Base-by-base conservation (phyloP, 2,797 vertebrate genomes). In the Pseudochromis fuscus region DNA sequence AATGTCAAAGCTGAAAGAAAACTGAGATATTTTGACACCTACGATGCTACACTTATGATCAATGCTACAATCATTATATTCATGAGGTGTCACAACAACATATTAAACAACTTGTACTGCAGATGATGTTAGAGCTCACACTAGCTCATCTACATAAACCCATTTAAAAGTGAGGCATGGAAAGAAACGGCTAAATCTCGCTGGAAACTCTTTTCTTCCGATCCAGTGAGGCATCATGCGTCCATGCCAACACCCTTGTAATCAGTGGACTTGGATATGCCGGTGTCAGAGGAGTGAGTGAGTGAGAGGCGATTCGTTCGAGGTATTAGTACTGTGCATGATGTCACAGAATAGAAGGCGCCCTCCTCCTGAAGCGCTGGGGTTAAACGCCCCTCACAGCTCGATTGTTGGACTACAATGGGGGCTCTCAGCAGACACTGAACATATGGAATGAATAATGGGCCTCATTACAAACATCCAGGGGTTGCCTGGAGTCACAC, bases 391-490 rank as follows among this genome's bases (percentile, higher is more conserved):
- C 81, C 83, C 87, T 88, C 84, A 69, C 86, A 65, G 83, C 78
- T 87, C 83, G 77, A 89, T 91, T 89, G 87, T 88, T 80, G 83
- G 72, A 84, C 88, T 81, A 90, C 91, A 93, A 91, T 89, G 83
- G 84, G 79, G 86, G 83, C 86, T 92, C 89, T 90, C 67, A 83
- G 87, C 90, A 90, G 87, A 94, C 89, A 85, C 88, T 72, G 80
- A 94, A 93, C 92, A 95, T 94, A 94, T 90, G 93, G 91, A 92
- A 94, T 93, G 91, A 94, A 95, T 95, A 94, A 94, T 90, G 87
- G 85, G 85, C 81, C 90, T 92, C 92, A 92, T 87, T 62, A 89
- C 83, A 92, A 93, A 92, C 91, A 93, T 92, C 90, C 88, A 94
- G 91, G 85, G 83, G 84, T 92, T 88, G 91, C 89, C 89, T 91